Evolutionary conservation across 2,113 vertebrate species (phyloP).

Genomic region (Myodes glareolus): DNA sequence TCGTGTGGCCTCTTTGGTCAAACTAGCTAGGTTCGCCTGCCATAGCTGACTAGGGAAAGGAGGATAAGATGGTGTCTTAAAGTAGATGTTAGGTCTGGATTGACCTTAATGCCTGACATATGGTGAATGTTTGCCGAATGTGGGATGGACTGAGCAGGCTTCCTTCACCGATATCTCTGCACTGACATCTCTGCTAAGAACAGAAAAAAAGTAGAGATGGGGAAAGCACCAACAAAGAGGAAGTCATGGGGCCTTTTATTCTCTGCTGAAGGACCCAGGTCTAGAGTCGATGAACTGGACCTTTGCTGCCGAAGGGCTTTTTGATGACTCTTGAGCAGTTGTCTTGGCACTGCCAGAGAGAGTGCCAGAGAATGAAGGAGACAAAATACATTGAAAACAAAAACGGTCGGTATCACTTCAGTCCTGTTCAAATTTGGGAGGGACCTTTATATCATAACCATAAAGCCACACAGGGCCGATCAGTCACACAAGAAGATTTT

Average conservation of each 20-base stretch:
- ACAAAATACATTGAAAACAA: constrained; percentile 81
- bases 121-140: background rate
- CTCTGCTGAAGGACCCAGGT: background rate
- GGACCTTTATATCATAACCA: constrained; percentile 80
- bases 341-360: constrained; percentile 79
- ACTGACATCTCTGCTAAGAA: background rate
- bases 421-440: constrained; percentile 82
- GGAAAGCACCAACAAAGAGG: constrained; percentile 4
- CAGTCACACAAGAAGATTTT: constrained; percentile 75
- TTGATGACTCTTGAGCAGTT: constrained; percentile 85
- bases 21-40: background rate
- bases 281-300: constrained; percentile 6
- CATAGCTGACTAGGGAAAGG: constrained; percentile 1
- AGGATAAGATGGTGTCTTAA: background rate
- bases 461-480: constrained; percentile 74
- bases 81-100: background rate
- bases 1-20: background rate
- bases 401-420: constrained; percentile 85
- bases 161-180: background rate
- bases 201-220: background rate
- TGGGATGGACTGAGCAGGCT: background rate
- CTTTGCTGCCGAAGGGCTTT: constrained; percentile 79
- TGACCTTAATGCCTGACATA: background rate
- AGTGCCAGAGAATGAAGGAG: constrained; percentile 82
- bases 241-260: constrained; percentile 32